A percentile compares a stretch with the other conserved stretches of the same genome.
phyloP scores from a whole-genome alignment of 1,140 invertebrate genomes.

The Leguminivora glycinivorella region DNA sequence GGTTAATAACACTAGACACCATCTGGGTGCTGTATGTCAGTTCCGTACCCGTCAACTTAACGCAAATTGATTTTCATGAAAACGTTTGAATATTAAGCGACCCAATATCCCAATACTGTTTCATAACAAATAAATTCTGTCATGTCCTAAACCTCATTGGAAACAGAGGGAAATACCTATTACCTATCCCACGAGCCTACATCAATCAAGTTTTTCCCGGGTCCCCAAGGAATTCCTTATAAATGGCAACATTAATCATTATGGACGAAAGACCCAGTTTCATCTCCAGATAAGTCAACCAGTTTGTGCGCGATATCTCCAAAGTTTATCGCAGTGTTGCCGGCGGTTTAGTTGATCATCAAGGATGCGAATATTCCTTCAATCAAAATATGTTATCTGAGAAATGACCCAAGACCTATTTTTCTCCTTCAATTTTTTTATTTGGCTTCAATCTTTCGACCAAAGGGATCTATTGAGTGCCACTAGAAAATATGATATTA shows the following conservation, averaged over 20 bases:
- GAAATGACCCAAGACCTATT: slow-evolving; percentile 3
- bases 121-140: not conserved
- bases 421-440: not conserved
- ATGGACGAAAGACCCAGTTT: slow-evolving; percentile 62
- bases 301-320: slow-evolving; percentile 52
- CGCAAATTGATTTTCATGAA: no score
- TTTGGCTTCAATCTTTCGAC: not conserved
- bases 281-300: slow-evolving; percentile 46
- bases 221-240: slow-evolving; percentile 54
- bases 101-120: not conserved
- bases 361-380: slow-evolving; percentile 33
- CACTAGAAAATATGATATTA: not conserved
- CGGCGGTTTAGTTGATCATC: no score
- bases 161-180: slow-evolving; percentile 62
- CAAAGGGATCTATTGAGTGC: not conserved
- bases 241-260: slow-evolving; percentile 73
- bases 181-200: slow-evolving; percentile 45
- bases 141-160: slow-evolving; percentile 35
- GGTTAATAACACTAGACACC: no score
- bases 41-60: not conserved
- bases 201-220: slow-evolving; percentile 71
- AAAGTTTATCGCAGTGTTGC: slow-evolving; percentile 41
- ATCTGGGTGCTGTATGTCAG: not conserved
- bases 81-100: no score
- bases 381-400: slow-evolving; percentile 33